These are phyloP conservation scores for Zaprionus lineosus DNA, from an alignment of 2,888 invertebrate genomes.

Conservation along the genomic window DNA sequence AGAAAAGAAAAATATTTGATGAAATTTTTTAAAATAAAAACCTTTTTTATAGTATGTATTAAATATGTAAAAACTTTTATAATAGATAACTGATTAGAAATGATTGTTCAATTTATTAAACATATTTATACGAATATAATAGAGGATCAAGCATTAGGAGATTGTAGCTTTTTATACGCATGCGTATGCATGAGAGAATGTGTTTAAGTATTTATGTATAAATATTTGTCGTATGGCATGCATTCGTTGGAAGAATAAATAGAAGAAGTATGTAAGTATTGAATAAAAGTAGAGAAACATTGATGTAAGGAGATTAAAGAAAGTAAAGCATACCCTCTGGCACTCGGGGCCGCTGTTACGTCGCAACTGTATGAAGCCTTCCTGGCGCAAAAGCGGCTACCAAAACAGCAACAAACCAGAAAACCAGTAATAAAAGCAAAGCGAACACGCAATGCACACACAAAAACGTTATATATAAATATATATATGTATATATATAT, in stretches of 20 bases:
- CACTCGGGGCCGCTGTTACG: conserved; percentile 81
- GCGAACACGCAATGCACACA: conserved; percentile 70
- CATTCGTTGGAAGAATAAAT: conserved; percentile 1
- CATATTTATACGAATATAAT: too few species aligned
- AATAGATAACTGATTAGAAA: too few species aligned
- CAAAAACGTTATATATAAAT: conserved; percentile 48
- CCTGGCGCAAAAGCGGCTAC: conserved; percentile 81
- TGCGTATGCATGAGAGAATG: too few species aligned
- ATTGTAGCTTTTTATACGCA: too few species aligned
- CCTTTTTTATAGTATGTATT: too few species aligned
- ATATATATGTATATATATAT: background rate
- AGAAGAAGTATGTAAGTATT: conserved; percentile 22
- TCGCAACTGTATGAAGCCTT: conserved; percentile 81
- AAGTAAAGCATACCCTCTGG: conserved; percentile 79
- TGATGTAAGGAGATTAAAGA: conserved; percentile 57
- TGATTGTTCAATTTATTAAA: too few species aligned
- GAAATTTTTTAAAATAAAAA: too few species aligned
- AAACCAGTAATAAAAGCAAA: conserved; percentile 43
- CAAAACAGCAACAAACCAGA: conserved; percentile 49
- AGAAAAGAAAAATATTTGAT: too few species aligned
- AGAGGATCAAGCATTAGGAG: too few species aligned
- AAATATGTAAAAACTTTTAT: too few species aligned
- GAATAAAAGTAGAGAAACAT: conserved; percentile 44
- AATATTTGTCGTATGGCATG: too few species aligned
- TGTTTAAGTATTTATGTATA: too few species aligned